Conservation (phyloP, 2,888 invertebrate species). For the Eupithecia dodoneata region DNA sequence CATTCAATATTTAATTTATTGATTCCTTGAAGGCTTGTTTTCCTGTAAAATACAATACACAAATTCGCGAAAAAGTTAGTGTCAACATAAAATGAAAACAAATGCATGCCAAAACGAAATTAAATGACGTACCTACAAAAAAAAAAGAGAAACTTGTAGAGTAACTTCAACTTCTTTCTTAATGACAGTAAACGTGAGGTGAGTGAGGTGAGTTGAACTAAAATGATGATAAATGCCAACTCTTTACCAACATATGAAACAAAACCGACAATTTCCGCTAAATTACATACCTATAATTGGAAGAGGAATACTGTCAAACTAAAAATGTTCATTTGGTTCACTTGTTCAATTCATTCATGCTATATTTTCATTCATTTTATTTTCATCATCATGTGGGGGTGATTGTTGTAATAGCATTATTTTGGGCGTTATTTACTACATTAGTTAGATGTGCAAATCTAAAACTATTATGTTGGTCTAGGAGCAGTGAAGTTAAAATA, state of each 20-base stretch:
- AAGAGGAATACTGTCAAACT: background rate
- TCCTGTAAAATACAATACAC: background rate
- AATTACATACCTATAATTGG: background rate
- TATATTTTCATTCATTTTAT: background rate
- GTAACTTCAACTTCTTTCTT: background rate
- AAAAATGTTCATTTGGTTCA: background rate
- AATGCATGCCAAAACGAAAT: background rate
- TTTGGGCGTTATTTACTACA: slow-evolving; percentile 58
- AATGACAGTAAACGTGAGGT: too few species aligned
- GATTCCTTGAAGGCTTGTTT: background rate
- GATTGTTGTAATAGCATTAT: slow-evolving; percentile 51
- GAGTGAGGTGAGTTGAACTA: too few species aligned
- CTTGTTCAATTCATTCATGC: slow-evolving; percentile 13
- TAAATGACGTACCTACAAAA: background rate
- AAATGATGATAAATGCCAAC: too few species aligned
- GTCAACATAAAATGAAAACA: background rate
- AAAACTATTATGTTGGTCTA: slow-evolving; percentile 48
- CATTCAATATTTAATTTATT: background rate
- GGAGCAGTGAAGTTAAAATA: slow-evolving; percentile 37
- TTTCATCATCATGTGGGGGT: slow-evolving; percentile 59
- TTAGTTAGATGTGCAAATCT: slow-evolving; percentile 43
- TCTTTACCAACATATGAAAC: background rate
- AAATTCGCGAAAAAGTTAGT: background rate
- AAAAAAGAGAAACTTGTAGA: too few species aligned
- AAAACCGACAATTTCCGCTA: background rate